Conservation (phyloP, 2,888 invertebrate genomes). For the Cotesia congregata region DNA sequence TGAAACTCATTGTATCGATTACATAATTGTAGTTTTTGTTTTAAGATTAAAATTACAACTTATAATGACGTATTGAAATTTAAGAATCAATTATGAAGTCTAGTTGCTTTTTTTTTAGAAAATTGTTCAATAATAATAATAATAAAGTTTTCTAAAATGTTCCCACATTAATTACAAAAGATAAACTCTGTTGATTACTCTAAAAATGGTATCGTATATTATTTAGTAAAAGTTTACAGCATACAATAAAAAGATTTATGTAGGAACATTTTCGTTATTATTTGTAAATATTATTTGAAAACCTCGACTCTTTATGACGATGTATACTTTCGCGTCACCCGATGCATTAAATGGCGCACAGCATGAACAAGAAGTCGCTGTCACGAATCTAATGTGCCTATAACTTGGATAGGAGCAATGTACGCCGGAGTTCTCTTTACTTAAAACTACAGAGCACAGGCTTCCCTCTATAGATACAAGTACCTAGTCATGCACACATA, state of each 20-base stretch:
- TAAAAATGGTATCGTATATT: background rate
- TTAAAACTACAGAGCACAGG: slow-evolving; percentile 35
- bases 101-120: too few species aligned
- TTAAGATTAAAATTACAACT: too few species aligned
- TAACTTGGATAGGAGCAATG: slow-evolving; percentile 46
- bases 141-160: background rate
- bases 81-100: too few species aligned
- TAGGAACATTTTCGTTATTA: background rate
- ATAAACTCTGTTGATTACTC: background rate
- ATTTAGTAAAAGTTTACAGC: background rate
- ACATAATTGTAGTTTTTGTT: too few species aligned
- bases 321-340: slow-evolving; percentile 48
- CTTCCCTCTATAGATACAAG: slow-evolving; percentile 40
- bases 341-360: slow-evolving; percentile 31
- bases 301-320: background rate
- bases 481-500: too few species aligned
- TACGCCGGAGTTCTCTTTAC: slow-evolving; percentile 27
- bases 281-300: background rate
- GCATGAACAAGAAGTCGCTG: slow-evolving; percentile 33
- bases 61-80: too few species aligned
- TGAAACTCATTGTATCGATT: too few species aligned
- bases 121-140: background rate
- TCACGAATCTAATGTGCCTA: slow-evolving; percentile 44
- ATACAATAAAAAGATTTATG: background rate
- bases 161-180: background rate